Conservation (phyloP, 1,140 invertebrate genomes). For the Eciton burchellii region DNA sequence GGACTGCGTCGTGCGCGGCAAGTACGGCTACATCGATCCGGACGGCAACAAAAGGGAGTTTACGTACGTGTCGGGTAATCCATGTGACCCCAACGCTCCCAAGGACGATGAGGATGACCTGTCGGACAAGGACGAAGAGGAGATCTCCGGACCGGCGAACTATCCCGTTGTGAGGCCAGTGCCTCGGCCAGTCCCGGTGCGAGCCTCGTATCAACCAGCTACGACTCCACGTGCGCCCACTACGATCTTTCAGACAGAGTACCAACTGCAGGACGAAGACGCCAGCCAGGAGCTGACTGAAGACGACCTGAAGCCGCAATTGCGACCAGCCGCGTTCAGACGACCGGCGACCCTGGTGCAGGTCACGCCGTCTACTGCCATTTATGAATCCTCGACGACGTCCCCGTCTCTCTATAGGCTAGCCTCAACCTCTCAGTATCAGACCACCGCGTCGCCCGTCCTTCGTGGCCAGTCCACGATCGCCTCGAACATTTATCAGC, state of each 20-base stretch:
- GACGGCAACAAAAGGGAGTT: conserved; percentile 95
- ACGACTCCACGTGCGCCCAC: conserved; percentile 87
- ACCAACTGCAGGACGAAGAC: conserved; percentile 86
- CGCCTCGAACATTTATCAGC: conserved; percentile 80
- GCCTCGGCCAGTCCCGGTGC: conserved; percentile 79
- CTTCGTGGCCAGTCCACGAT: conserved; percentile 76
- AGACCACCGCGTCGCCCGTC: conserved; percentile 77
- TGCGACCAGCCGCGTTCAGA: conserved; percentile 77
- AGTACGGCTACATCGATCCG: conserved; percentile 95
- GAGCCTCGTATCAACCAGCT: conserved; percentile 83
- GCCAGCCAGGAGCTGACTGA: conserved; percentile 87
- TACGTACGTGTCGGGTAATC: conserved; percentile 96
- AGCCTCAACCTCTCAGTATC: conserved; percentile 82
- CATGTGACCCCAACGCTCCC: conserved; percentile 93
- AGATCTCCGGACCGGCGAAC: conserved; percentile 87
- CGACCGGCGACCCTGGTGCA: conserved; percentile 76
- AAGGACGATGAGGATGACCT: conserved; percentile 89
- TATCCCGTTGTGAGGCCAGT: conserved; percentile 87
- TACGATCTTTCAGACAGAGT: conserved; percentile 89
- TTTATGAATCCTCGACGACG: conserved; percentile 80
- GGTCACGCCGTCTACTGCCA: conserved; percentile 76
- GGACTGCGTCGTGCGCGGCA: conserved; percentile 94
- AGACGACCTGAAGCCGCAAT: conserved; percentile 85
- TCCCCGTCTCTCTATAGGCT: conserved; percentile 84
- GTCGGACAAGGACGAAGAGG: conserved; percentile 85